Percentiles rank a stretch among this genome's conserved stretches.
These are phyloP conservation scores for Tiaroga cobitis DNA, from an alignment of 2,797 vertebrate genomes.

Conservation along the genomic window DNA sequence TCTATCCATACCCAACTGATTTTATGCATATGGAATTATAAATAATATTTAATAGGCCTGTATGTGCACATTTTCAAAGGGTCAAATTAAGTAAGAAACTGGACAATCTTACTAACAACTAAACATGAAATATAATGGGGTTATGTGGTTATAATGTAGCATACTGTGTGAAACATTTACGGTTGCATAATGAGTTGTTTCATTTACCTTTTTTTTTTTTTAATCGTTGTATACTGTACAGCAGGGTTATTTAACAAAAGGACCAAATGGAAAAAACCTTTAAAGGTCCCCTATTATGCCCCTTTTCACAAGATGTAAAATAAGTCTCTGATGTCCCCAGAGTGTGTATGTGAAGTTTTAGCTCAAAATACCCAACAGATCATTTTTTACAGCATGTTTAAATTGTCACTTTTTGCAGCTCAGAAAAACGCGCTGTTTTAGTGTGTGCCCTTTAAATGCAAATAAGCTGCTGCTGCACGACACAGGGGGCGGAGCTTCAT, in stretches of 20 bases:
- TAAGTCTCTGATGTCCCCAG: no score
- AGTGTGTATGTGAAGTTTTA: no score
- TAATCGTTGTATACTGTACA: neutral
- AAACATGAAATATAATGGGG: neutral
- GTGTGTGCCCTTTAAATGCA: no score
- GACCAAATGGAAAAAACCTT: neutral
- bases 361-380: no score
- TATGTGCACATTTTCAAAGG: neutral
- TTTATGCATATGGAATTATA: neutral
- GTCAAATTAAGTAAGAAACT: neutral
- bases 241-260: neutral
- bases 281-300: no score
- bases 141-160: neutral
- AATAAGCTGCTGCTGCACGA: no score
- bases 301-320: no score
- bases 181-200: neutral
- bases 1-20: neutral
- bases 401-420: no score
- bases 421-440: no score
- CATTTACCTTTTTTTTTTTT: neutral
- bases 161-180: neutral
- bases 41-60: neutral
- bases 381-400: no score
- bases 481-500: no score
- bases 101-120: neutral